Conservation (phyloP, 2,888 invertebrate species). For the Acanthococcus lagerstroemiae region DNA sequence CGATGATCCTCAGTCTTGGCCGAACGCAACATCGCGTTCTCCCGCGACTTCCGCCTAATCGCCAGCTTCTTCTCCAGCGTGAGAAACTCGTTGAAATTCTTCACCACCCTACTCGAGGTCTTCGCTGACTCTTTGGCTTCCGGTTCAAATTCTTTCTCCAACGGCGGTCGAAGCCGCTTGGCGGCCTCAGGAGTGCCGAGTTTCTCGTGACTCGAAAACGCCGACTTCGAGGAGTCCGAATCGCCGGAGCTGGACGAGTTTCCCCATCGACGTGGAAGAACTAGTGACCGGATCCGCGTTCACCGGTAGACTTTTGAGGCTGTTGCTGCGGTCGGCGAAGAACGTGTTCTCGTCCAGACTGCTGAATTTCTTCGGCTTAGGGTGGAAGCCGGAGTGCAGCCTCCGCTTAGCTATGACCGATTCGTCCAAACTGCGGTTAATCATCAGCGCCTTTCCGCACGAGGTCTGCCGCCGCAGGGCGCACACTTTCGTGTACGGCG, state of each 20-base stretch:
- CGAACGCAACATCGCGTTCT: background rate
- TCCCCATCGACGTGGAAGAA: background rate
- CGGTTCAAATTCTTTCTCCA: background rate
- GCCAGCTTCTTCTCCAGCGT: slow-evolving; percentile 48
- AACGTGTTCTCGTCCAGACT: slow-evolving; percentile 36
- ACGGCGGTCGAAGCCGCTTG: background rate
- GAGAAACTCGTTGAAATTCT: slow-evolving; percentile 74
- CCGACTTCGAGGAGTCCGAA: background rate
- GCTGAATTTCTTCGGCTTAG: slow-evolving; percentile 29
- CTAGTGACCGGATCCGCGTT: background rate
- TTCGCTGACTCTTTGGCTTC: background rate
- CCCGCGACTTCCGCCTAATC: slow-evolving; percentile 21
- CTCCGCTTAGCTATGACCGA: slow-evolving; percentile 28
- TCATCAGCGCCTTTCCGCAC: slow-evolving; percentile 14
- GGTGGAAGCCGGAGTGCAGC: background rate
- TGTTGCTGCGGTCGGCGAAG: background rate
- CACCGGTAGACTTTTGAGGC: background rate
- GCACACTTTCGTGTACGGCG: slow-evolving; percentile 72
- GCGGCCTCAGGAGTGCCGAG: background rate
- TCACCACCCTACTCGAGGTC: slow-evolving; percentile 49
- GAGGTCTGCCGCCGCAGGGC: slow-evolving; percentile 43
- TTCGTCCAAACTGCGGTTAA: slow-evolving; percentile 28
- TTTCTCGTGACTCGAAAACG: too few species aligned
- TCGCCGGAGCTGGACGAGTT: background rate
- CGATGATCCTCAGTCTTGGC: slow-evolving; percentile 21